These are phyloP conservation scores for Malurus melanocephalus DNA, from an alignment of 2,113 vertebrate genomes.

Conservation along the genomic window DNA sequence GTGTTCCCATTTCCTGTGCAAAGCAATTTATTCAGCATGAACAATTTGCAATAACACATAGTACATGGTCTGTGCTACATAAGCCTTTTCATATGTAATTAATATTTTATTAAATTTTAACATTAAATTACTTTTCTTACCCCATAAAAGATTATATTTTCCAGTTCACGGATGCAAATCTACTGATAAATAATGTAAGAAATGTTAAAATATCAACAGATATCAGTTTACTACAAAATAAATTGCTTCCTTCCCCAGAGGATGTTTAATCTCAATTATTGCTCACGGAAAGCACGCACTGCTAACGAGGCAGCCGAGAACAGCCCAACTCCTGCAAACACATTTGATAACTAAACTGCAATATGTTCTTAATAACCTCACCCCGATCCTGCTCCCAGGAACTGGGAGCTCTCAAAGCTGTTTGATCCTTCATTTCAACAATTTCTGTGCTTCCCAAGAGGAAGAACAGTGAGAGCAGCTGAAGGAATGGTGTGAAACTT, in stretches of 20 bases:
- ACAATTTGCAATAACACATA: not conserved
- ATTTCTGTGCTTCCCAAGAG: not conserved
- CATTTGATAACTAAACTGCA: not conserved
- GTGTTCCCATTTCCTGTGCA: not conserved
- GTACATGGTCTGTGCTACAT: not conserved
- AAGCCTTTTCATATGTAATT: constrained; percentile 32
- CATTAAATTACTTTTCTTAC: constrained; percentile 33
- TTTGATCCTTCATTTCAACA: not conserved
- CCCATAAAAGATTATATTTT: constrained; percentile 41
- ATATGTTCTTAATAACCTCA: not conserved
- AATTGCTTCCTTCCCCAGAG: constrained; percentile 44
- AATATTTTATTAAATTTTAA: constrained; percentile 53
- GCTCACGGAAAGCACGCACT: not conserved
- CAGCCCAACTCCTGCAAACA: not conserved
- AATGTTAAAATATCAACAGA: constrained; percentile 37
- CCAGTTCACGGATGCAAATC: constrained; percentile 54
- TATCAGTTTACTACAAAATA: constrained; percentile 54
- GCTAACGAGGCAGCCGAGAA: constrained; percentile 9
- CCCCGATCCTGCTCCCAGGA: not conserved
- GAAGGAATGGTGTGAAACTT: not conserved
- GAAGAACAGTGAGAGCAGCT: not conserved
- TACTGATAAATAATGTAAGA: constrained; percentile 41
- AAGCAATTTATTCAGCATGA: constrained; percentile 41
- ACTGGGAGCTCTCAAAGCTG: not conserved
- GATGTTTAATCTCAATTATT: constrained; percentile 45